Evolutionary conservation across 2,888 invertebrate genomes (phyloP).

Genomic region (Tholera decimalis): DNA sequence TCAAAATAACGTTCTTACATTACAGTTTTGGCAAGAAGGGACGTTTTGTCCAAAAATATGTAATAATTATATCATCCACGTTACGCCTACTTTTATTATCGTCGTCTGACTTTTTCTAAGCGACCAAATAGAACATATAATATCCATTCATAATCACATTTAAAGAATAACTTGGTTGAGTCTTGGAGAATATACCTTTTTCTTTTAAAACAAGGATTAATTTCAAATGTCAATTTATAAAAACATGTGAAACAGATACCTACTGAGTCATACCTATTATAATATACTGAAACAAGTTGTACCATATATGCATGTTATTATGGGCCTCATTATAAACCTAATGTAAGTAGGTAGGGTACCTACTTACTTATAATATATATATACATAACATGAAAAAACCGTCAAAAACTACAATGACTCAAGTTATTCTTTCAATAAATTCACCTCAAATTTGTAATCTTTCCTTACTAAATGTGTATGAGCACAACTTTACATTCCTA

Average conservation of each 20-base stretch:
- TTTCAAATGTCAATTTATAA: not conserved
- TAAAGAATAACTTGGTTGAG: slow-evolving; percentile 40
- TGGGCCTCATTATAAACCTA: no score
- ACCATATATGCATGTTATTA: no score
- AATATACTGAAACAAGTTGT: no score
- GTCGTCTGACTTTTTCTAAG: slow-evolving; percentile 19
- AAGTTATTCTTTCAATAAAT: slow-evolving; percentile 47
- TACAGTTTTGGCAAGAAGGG: slow-evolving; percentile 80
- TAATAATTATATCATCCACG: slow-evolving; percentile 61
- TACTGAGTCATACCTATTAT: no score
- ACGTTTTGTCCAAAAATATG: slow-evolving; percentile 73
- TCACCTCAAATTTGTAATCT: slow-evolving; percentile 38
- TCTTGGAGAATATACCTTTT: slow-evolving; percentile 3
- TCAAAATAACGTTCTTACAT: slow-evolving; percentile 80
- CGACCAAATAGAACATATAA: slow-evolving; percentile 31
- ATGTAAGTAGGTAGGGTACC: no score
- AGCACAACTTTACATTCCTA: slow-evolving; percentile 39
- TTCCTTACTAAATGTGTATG: slow-evolving; percentile 15
- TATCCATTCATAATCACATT: slow-evolving; percentile 23
- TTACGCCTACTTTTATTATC: slow-evolving; percentile 44
- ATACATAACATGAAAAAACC: not conserved
- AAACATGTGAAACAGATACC: no score
- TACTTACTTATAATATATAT: no score
- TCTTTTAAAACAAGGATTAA: not conserved
- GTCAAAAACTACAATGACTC: not conserved